Evolutionary conservation across 2,113 vertebrate species (phyloP).

Genomic region (Penelope pileata): DNA sequence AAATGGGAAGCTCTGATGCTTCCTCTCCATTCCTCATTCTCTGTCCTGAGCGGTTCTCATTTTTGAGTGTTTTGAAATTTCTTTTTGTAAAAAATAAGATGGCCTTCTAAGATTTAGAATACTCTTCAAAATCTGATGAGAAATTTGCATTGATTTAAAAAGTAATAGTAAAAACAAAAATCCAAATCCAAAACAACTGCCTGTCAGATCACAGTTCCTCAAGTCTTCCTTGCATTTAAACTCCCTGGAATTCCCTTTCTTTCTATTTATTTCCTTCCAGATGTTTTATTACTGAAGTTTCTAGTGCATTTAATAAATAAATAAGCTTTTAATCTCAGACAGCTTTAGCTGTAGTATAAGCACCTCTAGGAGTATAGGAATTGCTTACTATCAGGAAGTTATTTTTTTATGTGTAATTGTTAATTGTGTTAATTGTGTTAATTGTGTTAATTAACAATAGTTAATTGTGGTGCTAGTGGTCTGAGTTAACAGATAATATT

Average conservation of each 20-base stretch:
- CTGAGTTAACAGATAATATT: background rate
- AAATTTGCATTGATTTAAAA: background rate
- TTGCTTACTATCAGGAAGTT: background rate
- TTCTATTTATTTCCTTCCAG: background rate
- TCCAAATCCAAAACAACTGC: background rate
- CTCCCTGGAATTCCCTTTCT: background rate
- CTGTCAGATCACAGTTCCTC: background rate
- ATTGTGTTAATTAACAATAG: no score
- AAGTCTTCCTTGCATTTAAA: background rate
- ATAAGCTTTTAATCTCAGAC: background rate
- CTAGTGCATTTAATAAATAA: background rate
- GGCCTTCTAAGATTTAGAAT: background rate
- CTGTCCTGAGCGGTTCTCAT: background rate
- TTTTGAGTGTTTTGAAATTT: background rate
- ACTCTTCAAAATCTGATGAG: background rate
- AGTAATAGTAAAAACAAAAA: background rate
- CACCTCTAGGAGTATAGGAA: background rate
- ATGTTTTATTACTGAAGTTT: background rate
- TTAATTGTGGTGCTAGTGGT: background rate
- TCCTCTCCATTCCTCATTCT: background rate
- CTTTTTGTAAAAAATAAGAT: background rate
- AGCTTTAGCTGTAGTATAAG: background rate
- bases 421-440: no score
- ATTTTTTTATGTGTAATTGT: background rate
- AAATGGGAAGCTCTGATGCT: background rate